A percentile compares a stretch with the other conserved stretches of the same genome.
Conservation (phyloP, 2,888 invertebrate genomes). For the Caenorhabditis sp. region DNA sequence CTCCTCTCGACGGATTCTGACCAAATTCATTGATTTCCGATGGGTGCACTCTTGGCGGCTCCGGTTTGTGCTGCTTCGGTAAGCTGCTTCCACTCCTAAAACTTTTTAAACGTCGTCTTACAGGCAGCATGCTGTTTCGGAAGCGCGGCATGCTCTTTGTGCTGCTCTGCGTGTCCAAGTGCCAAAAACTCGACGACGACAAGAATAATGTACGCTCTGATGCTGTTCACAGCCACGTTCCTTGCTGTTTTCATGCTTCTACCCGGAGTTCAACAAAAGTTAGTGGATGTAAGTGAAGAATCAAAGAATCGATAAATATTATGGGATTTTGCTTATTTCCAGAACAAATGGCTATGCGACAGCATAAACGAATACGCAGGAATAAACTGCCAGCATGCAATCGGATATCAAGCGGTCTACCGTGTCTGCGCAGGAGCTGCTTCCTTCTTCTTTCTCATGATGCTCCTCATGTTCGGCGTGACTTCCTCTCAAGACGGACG, state of each 20-base stretch:
- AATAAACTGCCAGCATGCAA: slow-evolving; percentile 71
- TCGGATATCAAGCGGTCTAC: slow-evolving; percentile 78
- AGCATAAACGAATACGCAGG: slow-evolving; percentile 58
- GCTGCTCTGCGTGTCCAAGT: slow-evolving; percentile 95
- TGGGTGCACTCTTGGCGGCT: slow-evolving; percentile 52
- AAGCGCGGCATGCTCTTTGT: slow-evolving; percentile 94
- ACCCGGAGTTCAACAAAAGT: slow-evolving; percentile 88
- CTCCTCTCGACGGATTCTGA: slow-evolving; percentile 4
- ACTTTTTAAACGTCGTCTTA: no score
- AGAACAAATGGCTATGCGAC: slow-evolving; percentile 77
- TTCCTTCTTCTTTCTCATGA: slow-evolving; percentile 93
- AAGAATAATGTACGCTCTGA: slow-evolving; percentile 91
- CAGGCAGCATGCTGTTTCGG: slow-evolving; percentile 97
- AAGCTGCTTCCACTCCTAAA: no score
- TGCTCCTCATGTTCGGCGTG: slow-evolving; percentile 92
- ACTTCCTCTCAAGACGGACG: slow-evolving; percentile 92
- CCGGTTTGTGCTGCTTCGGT: slow-evolving; percentile 51
- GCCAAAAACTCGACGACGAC: slow-evolving; percentile 96
- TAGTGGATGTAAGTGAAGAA: slow-evolving; percentile 85
- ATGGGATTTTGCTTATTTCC: slow-evolving; percentile 5
- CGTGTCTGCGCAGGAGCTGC: slow-evolving; percentile 93
- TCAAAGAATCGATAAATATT: no score
- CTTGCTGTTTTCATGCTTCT: slow-evolving; percentile 91
- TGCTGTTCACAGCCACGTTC: slow-evolving; percentile 91
- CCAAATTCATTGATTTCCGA: slow-evolving; percentile 30